Percentiles rank a stretch among this genome's conserved stretches.
Conservation (phyloP, 2,797 vertebrate species). For the Micromesistius poutassou region DNA sequence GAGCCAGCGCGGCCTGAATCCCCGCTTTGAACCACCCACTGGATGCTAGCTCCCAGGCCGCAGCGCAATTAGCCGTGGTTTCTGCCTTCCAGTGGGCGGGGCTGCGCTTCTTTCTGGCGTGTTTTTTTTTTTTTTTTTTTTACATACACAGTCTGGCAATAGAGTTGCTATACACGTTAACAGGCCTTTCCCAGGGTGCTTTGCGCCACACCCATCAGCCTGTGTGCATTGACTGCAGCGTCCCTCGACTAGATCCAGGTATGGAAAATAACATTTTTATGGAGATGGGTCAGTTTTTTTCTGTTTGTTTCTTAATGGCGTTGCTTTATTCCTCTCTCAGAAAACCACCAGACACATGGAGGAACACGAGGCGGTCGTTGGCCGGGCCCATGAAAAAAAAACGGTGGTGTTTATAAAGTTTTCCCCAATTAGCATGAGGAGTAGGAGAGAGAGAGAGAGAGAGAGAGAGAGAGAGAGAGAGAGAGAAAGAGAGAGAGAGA, state of each 20-base stretch:
- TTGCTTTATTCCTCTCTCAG: conserved; percentile 62
- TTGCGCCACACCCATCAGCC: conserved; percentile 37
- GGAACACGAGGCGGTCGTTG: conserved; percentile 41
- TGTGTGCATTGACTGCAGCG: conserved; percentile 8
- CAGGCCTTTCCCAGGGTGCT: conserved; percentile 59
- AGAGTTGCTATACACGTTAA: conserved; percentile 59
- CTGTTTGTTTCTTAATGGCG: conserved; percentile 44
- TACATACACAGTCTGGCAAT: conserved; percentile 70
- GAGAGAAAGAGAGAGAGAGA: background rate
- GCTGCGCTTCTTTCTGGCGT: conserved; percentile 25
- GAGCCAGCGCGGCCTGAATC: conserved; percentile 53
- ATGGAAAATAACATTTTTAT: conserved; percentile 68
- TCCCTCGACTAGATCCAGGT: conserved; percentile 55
- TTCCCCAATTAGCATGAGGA: conserved; percentile 44
- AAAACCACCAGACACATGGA: conserved; percentile 52
- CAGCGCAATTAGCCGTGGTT: conserved; percentile 62
- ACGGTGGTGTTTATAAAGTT: conserved; percentile 25
- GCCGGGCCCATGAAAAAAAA: conserved; percentile 35
- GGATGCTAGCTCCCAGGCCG: conserved; percentile 53
- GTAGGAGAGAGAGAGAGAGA: conserved; percentile 7
- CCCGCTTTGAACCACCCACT: conserved; percentile 73
- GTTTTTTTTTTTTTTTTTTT: conserved; percentile 38
- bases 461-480: background rate
- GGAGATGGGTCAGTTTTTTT: conserved; percentile 19
- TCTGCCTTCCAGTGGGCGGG: conserved; percentile 61